Evolutionary conservation across 2,797 vertebrate genomes (phyloP).

Genomic region (Myotis pilosus): DNA sequence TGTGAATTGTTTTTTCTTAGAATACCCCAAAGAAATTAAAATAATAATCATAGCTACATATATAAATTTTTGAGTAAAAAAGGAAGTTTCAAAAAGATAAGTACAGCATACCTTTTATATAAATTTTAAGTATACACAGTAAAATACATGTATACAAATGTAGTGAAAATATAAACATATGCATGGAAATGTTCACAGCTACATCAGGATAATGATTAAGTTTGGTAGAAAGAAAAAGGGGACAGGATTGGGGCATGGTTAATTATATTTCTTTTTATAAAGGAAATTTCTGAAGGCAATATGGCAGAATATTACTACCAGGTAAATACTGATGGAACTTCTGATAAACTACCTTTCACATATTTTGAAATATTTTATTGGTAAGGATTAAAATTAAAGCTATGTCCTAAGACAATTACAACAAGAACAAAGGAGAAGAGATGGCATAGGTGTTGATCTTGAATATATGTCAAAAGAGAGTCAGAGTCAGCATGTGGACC

Average conservation of each 20-base stretch:
- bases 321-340: not conserved
- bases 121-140: not conserved
- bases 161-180: conserved; percentile 6
- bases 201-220: not conserved
- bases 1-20: not conserved
- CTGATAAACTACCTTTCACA: not conserved
- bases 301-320: not conserved
- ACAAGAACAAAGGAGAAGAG: not conserved
- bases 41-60: not conserved
- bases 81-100: not conserved
- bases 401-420: not conserved
- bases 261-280: not conserved
- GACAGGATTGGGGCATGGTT: not conserved
- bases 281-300: not conserved
- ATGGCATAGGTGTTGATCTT: not conserved
- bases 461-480: not conserved
- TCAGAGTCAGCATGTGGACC: not conserved
- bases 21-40: conserved; percentile 27
- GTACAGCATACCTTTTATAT: not conserved
- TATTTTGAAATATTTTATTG: conserved; percentile 19
- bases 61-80: not conserved
- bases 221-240: not conserved
- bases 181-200: not conserved
- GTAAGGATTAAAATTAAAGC: not conserved
- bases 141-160: not conserved